A percentile compares a stretch with the other conserved stretches of the same genome.
Evolutionary conservation across 1,140 invertebrate species (phyloP).

Genomic region (honey bee (Apis mellifera)): DNA sequence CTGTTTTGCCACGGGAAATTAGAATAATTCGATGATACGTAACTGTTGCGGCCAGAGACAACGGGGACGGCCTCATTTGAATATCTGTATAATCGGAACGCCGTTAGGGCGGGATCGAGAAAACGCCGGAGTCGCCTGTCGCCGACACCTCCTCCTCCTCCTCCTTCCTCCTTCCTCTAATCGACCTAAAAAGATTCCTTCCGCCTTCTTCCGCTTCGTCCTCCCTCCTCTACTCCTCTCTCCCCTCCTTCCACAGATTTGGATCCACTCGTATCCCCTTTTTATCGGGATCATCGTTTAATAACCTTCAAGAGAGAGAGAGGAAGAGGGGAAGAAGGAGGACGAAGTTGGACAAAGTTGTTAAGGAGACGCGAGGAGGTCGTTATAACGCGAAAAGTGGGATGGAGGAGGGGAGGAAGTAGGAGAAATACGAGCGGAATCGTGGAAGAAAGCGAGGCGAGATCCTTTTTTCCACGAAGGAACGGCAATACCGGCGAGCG

Average conservation of each 20-base stretch:
- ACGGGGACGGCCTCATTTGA: conserved; percentile 73
- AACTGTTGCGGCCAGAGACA: conserved; percentile 80
- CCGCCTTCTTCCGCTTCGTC: conserved; percentile 44
- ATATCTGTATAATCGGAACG: conserved; percentile 81
- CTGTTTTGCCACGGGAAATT: conserved; percentile 79
- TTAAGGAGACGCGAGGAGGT: too few species aligned
- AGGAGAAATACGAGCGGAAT: neutral
- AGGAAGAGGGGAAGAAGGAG: neutral
- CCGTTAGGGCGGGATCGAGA: conserved; percentile 78
- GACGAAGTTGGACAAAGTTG: neutral
- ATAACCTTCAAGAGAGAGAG: too few species aligned
- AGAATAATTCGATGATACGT: conserved; percentile 82
- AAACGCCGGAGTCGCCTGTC: conserved; percentile 69
- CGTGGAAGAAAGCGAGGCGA: neutral
- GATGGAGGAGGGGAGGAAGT: too few species aligned
- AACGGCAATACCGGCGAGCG: conserved; percentile 40
- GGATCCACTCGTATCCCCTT: neutral
- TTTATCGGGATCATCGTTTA: neutral
- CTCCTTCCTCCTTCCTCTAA: conserved; percentile 59
- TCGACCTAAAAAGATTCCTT: conserved; percentile 70
- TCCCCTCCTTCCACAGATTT: too few species aligned
- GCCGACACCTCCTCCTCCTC: conserved; percentile 68
- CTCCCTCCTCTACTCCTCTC: neutral
- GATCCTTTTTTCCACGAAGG: conserved; percentile 50
- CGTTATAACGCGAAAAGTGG: too few species aligned